Conservation (phyloP, 2,113 vertebrate genomes). For the Phalacrocorax brasilianus region DNA sequence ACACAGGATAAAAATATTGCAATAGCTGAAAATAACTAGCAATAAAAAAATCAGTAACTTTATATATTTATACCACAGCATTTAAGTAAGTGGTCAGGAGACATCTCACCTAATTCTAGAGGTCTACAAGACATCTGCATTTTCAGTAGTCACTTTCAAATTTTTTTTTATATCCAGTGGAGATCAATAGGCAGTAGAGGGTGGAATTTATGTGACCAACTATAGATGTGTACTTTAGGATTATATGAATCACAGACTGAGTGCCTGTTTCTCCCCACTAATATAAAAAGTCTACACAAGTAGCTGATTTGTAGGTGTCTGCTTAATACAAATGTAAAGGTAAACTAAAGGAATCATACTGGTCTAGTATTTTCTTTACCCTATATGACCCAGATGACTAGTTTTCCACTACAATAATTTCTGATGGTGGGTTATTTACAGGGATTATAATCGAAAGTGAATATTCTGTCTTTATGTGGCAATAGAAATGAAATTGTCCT, state of each 20-base stretch:
- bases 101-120: neutral
- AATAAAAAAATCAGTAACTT: neutral
- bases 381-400: neutral
- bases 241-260: neutral
- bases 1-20: neutral
- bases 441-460: neutral
- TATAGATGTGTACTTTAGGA: neutral
- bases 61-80: neutral
- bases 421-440: neutral
- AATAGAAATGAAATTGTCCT: neutral
- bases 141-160: neutral
- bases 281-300: neutral
- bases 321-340: neutral
- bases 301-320: neutral
- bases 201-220: neutral
- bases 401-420: neutral
- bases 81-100: neutral
- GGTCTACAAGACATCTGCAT: neutral
- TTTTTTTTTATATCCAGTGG: neutral
- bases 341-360: neutral
- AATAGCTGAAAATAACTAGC: neutral
- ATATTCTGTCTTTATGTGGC: neutral
- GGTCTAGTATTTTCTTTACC: neutral
- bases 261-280: neutral
- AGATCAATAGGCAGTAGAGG: neutral